A percentile compares a stretch with the other conserved stretches of the same genome.
phyloP scores from a whole-genome alignment of 2,113 vertebrate species.

The Alethe diademata region DNA sequence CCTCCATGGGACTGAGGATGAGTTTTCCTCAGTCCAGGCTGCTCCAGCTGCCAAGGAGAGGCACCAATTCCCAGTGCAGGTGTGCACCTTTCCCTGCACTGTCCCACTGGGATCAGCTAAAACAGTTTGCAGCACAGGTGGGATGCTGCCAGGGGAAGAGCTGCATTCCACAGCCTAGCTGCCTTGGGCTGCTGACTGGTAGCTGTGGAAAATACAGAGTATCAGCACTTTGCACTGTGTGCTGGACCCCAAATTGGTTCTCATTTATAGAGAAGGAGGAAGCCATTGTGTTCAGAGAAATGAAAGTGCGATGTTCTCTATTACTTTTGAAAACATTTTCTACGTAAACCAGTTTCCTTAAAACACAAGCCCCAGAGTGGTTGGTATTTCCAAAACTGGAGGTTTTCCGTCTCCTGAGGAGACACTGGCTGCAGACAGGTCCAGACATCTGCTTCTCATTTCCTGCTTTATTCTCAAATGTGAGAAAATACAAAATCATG shows the following conservation, averaged over 20 bases:
- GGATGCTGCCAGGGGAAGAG: background rate
- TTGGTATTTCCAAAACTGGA: background rate
- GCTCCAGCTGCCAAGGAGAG: background rate
- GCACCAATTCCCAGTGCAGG: background rate
- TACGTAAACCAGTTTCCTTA: background rate
- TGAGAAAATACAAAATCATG: background rate
- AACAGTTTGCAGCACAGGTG: background rate
- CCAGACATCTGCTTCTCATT: slow-evolving; percentile 5
- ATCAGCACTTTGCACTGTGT: background rate
- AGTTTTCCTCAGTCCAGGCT: background rate
- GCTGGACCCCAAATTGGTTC: background rate
- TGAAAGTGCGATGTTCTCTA: background rate
- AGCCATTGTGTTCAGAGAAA: background rate
- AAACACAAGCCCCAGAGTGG: background rate
- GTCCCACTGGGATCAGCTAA: background rate
- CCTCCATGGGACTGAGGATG: background rate
- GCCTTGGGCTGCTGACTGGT: background rate
- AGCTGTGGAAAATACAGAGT: background rate
- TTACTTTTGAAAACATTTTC: background rate
- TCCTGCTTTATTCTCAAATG: background rate
- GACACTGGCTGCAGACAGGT: background rate
- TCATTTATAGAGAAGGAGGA: background rate
- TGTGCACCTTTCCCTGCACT: background rate
- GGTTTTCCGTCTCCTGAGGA: background rate
- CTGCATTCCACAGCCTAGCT: background rate